Evolutionary conservation across 2,888 invertebrate species (phyloP), one percentile per base, ranked within the genome.

Genomic region (Sminthurides aquaticus): DNA sequence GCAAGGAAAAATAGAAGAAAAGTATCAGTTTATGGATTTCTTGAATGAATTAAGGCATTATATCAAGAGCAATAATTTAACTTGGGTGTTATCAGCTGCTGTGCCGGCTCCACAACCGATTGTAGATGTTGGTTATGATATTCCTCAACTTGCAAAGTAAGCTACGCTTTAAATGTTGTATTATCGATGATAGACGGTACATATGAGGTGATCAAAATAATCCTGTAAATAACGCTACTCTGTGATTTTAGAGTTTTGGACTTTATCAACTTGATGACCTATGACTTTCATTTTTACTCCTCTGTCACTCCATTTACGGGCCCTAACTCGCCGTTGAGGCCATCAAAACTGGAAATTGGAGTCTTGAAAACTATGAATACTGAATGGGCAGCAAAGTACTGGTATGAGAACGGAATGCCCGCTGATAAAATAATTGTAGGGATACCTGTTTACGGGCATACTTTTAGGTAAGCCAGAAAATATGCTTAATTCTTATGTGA

Each of bases 231-330:
- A n/a, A n/a, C n/a, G n/a, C n/a, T n/a, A n/a, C 24, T 26, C 57
- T 3, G 3, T 57, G 25, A 66, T 66, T 78, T 79, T 63, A 87
- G 86, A 60, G 82, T 88, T 77, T 85, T 87, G 0, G 93, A 94
- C 78, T 91, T 85, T 80, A 84, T 91, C 0, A 92, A 91, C 78
- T 76, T 95, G n/a, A 94, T 94, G 94, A 84, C 89, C 0, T 95
- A 95, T 77, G 94, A 95, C 78, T 94, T 86, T 76, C 92, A 94
- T 78, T 88, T 85, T 76, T 94, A 84, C 76, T 83, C 85, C 2
- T 82, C 43, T 77, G 84, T 84, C 68, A 86, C 88, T 1, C 93
- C 93, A 0, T 85, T 91, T 72, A 93, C 93, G 22, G 88, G 90
- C 0, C 81, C 91, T 18, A 94, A 95, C 79, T 84, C 93, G 0